These are phyloP conservation scores for Laticauda colubrina DNA, from an alignment of 2,113 vertebrate species.

Conservation along the genomic window DNA sequence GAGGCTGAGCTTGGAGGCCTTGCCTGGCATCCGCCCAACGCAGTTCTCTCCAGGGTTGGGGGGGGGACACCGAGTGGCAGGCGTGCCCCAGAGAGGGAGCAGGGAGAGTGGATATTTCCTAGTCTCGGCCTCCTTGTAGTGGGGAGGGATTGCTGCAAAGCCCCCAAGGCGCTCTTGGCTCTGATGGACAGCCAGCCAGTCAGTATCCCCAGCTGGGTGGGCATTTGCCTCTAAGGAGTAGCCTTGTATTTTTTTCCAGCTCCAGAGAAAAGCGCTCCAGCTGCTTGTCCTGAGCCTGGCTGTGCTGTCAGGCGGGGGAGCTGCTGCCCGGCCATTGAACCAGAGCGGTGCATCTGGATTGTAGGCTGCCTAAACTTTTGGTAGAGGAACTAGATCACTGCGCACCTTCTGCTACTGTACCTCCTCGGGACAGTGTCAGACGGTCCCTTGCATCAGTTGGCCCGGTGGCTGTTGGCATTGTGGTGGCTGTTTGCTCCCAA, in stretches of 20 bases:
- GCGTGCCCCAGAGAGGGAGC: background rate
- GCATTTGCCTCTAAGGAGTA: background rate
- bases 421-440: background rate
- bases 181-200: background rate
- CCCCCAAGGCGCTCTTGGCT: background rate
- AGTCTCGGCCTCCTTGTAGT: background rate
- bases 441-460: constrained; percentile 24
- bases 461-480: background rate
- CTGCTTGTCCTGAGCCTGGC: background rate
- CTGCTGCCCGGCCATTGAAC: background rate
- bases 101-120: background rate
- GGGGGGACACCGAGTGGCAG: background rate
- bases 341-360: background rate
- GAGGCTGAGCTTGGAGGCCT: background rate
- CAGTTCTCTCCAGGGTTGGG: background rate
- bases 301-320: background rate
- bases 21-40: background rate
- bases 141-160: background rate
- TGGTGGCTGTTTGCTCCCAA: background rate
- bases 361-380: background rate
- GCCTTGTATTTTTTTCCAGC: background rate
- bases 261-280: background rate
- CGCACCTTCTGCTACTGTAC: background rate
- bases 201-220: background rate
- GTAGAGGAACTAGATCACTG: background rate